A percentile compares a stretch with the other conserved stretches of the same genome.
phyloP scores from a whole-genome alignment of 2,113 vertebrate genomes.

The Cephalopterus ornatus region DNA sequence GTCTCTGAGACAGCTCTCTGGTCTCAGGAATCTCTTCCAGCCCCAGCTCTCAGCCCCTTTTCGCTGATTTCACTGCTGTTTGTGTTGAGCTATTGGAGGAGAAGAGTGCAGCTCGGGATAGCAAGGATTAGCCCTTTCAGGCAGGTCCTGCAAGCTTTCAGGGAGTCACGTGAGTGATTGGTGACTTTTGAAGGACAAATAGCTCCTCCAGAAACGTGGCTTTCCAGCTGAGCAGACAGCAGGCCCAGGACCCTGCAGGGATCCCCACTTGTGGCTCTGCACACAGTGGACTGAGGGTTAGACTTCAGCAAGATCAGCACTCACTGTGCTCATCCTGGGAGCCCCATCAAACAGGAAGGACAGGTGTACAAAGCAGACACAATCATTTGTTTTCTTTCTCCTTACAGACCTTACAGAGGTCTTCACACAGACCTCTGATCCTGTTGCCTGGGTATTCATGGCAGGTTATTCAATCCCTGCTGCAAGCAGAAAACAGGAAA shows the following conservation, averaged over 20 bases:
- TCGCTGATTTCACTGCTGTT: background rate
- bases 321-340: background rate
- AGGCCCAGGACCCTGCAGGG: background rate
- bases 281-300: rapidly evolving
- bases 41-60: background rate
- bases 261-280: background rate
- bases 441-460: background rate
- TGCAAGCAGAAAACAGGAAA: background rate
- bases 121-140: background rate
- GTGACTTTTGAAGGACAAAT: background rate
- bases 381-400: background rate
- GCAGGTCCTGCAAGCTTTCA: background rate
- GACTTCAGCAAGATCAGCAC: background rate
- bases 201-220: background rate
- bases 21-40: background rate
- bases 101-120: background rate
- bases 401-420: background rate
- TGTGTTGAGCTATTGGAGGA: background rate
- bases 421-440: background rate
- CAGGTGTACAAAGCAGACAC: background rate
- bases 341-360: background rate
- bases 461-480: background rate
- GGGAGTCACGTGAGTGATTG: rapidly evolving
- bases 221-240: background rate
- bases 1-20: background rate